phyloP scores from a whole-genome alignment of 2,797 vertebrate species.

The Crotalus adamanteus region DNA sequence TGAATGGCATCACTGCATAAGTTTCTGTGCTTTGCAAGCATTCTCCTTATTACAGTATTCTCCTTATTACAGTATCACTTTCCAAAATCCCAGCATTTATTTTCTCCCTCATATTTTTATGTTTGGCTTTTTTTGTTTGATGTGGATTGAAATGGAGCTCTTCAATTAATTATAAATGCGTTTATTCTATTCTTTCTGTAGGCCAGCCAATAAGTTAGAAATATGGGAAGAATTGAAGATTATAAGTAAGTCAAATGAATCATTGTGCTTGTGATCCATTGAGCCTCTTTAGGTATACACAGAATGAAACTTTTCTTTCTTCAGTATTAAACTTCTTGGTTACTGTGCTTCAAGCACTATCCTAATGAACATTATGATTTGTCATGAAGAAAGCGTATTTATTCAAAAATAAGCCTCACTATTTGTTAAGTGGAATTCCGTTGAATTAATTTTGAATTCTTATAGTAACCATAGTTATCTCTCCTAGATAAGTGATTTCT shows the following conservation, averaged over 20 bases:
- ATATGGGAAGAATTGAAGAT: constrained; percentile 99
- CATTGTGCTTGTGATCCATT: neutral
- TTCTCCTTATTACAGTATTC: neutral
- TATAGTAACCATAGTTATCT: neutral
- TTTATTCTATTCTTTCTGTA: constrained; percentile 61
- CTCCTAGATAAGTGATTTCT: neutral
- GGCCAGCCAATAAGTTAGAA: constrained; percentile 92
- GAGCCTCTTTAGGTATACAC: neutral
- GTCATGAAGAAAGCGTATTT: neutral
- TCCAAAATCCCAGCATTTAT: neutral
- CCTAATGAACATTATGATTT: neutral
- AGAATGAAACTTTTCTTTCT: neutral
- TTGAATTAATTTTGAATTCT: neutral
- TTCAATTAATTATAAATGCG: constrained; percentile 20
- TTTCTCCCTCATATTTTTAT: neutral
- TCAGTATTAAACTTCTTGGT: neutral
- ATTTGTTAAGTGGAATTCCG: neutral
- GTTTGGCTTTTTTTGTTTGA: neutral
- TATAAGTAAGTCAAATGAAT: constrained; percentile 84
- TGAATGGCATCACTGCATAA: neutral
- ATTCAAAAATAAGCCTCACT: neutral
- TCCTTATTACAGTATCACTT: neutral
- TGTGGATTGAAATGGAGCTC: neutral
- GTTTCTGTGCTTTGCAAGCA: neutral
- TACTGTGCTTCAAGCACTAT: neutral